Percentiles rank a stretch among this genome's conserved stretches.
Conservation (phyloP, 2,797 vertebrate genomes). For the Acanthurus lineatus region DNA sequence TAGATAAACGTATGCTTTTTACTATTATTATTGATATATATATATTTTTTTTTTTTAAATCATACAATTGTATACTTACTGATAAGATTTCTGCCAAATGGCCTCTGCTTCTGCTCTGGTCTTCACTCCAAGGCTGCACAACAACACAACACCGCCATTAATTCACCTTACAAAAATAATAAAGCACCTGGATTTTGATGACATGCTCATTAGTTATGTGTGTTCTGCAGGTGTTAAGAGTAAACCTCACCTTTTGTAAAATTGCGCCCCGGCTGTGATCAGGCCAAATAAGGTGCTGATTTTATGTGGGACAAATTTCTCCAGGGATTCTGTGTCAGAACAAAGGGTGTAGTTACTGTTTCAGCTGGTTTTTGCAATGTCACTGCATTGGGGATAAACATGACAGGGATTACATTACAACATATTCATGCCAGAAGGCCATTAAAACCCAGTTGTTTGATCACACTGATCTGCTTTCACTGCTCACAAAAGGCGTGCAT, state of each 20-base stretch:
- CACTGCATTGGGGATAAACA: slow-evolving; percentile 35
- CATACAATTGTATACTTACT: too few species aligned
- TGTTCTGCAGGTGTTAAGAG: not conserved
- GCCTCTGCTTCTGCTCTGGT: slow-evolving; percentile 79
- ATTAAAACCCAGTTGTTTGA: slow-evolving; percentile 23
- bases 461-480: slow-evolving; percentile 33
- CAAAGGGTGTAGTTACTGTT: slow-evolving; percentile 34
- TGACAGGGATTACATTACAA: slow-evolving; percentile 65
- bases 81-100: slow-evolving; percentile 78
- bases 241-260: slow-evolving; percentile 78
- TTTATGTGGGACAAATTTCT: slow-evolving; percentile 72
- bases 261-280: slow-evolving; percentile 69
- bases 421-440: slow-evolving; percentile 11
- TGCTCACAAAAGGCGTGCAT: not conserved
- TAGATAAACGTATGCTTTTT: too few species aligned
- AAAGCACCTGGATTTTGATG: too few species aligned
- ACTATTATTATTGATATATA: too few species aligned
- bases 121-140: slow-evolving; percentile 78
- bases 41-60: too few species aligned
- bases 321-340: slow-evolving; percentile 68
- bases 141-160: not conserved
- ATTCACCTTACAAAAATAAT: not conserved
- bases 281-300: slow-evolving; percentile 79
- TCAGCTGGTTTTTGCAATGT: slow-evolving; percentile 11
- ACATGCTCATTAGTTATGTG: too few species aligned